Evolutionary conservation across 2,113 vertebrate genomes (phyloP).

Genomic region (Cinclus cinclus): DNA sequence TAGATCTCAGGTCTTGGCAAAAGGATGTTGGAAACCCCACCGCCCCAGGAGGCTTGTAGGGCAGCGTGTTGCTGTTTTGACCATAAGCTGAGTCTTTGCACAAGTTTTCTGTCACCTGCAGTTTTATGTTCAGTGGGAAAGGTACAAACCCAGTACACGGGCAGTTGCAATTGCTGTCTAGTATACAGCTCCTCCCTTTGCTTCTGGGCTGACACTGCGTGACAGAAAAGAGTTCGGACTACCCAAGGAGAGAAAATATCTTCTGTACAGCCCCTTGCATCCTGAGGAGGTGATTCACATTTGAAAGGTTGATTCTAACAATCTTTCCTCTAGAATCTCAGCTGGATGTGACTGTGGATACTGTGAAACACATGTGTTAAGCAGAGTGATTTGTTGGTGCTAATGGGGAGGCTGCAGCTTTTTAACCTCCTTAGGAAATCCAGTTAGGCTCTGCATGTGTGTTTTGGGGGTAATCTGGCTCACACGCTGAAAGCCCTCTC

Average conservation of each 20-base stretch:
- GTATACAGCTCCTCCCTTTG: neutral
- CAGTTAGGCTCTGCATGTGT: neutral
- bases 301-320: neutral
- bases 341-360: neutral
- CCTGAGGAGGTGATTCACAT: neutral
- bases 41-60: neutral
- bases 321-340: neutral
- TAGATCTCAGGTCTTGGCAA: neutral
- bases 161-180: rapidly evolving
- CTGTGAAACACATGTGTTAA: rapidly evolving
- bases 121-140: neutral
- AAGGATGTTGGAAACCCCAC: neutral
- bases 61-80: neutral
- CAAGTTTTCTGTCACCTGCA: neutral
- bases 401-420: neutral
- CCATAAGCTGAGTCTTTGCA: neutral
- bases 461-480: neutral
- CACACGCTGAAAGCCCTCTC: neutral
- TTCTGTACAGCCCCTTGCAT: neutral
- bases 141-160: neutral
- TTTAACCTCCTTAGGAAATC: neutral
- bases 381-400: neutral
- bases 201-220: neutral
- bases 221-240: neutral
- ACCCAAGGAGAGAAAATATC: neutral